Evolutionary conservation across 2,113 vertebrate genomes (phyloP), one percentile per base, ranked within the genome.

Genomic region (Mus spicilegus): DNA sequence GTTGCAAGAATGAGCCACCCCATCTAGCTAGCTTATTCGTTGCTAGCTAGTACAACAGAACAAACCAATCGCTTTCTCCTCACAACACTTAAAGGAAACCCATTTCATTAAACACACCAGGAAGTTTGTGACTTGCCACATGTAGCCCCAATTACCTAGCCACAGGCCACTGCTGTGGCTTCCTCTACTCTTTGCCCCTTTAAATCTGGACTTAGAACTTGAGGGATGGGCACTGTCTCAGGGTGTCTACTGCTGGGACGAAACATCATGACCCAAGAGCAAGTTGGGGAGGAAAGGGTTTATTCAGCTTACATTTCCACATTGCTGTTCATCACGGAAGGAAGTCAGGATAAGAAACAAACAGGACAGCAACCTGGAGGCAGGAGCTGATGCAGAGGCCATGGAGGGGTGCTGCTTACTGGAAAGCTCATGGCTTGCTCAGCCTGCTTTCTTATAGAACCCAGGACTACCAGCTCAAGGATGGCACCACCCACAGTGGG

Each of bases 131-230:
- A 77, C 30, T 96, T 58, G 90, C 30, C n/a, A 65, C 46, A 73
- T 12, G 51, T 42, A 86, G 77, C 22, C 93, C 19, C 92, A 65
- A 5, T 42, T 70, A 75, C 82, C 63, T 89, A 70, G 51, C 73
- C 67, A 17, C 39, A 89, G 69, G 76, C 12, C 42, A n/a, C 67
- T 72, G 4, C 9, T 51, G 84, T 67, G 5, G 17, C 49, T 51
- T 30, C 24, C 63, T 94, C 94, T 82, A 77, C 54, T 77, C 56
- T 76, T 72, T 30, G 70, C 49, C 28, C 54, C 73, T 16, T 63
- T 67, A 89, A 92, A 97, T 85, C 54, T 96, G 80, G 20, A 56
- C 78, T 89, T 49, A 80, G 70, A 93, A 65, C 13, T 10, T 91
- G 54, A 51, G 69, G 92, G 33, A 46, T 94, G 63, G 69, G 51